Percentiles rank a stretch among this genome's conserved stretches.
Conservation (phyloP, 2,113 vertebrate species). For the Thryonomys swinderianus region DNA sequence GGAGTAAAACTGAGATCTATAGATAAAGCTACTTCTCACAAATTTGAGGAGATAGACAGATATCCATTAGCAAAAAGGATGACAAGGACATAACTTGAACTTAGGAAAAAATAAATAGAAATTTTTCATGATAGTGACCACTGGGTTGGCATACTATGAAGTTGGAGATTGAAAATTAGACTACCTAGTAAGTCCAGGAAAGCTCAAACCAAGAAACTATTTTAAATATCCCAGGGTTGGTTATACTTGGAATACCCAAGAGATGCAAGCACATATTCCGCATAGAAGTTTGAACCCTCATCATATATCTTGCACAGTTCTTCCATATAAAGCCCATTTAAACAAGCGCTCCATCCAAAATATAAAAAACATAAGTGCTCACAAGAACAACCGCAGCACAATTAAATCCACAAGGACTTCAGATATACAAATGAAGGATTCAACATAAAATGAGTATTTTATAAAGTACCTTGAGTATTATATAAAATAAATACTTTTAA, state of each 20-base stretch:
- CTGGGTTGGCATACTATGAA: background rate
- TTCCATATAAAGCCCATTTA: background rate
- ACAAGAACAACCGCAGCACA: background rate
- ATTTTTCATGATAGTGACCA: slow-evolving; percentile 20
- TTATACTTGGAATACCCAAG: background rate
- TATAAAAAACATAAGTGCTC: background rate
- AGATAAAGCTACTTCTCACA: background rate
- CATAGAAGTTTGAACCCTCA: background rate
- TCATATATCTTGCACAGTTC: background rate
- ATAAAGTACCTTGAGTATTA: background rate
- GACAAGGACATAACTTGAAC: background rate
- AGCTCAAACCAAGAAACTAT: background rate
- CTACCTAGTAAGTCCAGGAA: background rate
- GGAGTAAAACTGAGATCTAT: background rate
- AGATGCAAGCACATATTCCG: background rate
- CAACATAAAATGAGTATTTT: background rate
- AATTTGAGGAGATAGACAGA: background rate
- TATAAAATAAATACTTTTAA: background rate
- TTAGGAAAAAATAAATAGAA: background rate
- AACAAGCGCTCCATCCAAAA: background rate
- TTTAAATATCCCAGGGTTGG: background rate
- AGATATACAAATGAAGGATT: background rate
- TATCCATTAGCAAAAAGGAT: background rate
- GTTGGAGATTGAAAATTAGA: background rate
- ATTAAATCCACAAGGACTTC: background rate